A percentile compares a stretch with the other conserved stretches of the same genome.
These are phyloP conservation scores for Drosophila watanabei DNA, from an alignment of 1,140 invertebrate species.

Conservation along the genomic window DNA sequence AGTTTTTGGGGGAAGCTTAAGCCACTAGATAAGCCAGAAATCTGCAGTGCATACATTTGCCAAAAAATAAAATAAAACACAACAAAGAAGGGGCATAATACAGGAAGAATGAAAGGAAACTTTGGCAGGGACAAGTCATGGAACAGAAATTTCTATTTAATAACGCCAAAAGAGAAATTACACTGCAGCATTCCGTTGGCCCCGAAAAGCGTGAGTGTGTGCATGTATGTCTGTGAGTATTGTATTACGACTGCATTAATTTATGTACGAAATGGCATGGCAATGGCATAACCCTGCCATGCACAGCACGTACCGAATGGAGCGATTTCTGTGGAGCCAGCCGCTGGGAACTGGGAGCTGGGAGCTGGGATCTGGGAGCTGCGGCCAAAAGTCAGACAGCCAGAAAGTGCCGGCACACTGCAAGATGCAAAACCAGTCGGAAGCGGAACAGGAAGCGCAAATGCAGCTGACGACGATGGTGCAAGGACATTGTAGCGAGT, in stretches of 20 bases:
- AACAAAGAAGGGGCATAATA: constrained; percentile 23
- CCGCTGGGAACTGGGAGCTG: constrained; percentile 21
- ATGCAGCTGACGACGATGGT: constrained; percentile 18
- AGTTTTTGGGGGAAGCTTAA: constrained; percentile 40
- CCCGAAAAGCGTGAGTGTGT: constrained; percentile 31
- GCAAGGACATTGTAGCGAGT: constrained; percentile 30
- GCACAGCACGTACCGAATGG: constrained; percentile 66
- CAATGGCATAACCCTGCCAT: constrained; percentile 47
- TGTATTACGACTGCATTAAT: constrained; percentile 78
- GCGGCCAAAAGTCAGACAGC: constrained; percentile 67
- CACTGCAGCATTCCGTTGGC: constrained; percentile 69
- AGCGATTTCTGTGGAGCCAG: constrained; percentile 19
- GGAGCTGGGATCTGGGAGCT: constrained; percentile 25
- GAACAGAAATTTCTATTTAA: constrained; percentile 77
- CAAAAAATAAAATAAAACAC: constrained; percentile 39
- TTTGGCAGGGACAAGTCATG: constrained; percentile 66
- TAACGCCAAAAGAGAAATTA: constrained; percentile 79
- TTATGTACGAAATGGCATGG: constrained; percentile 72
- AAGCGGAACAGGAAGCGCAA: constrained; percentile 64
- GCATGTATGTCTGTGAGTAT: constrained; percentile 38
- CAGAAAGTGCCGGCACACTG: constrained; percentile 42
- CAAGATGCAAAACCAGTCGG: constrained; percentile 66
- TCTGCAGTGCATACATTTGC: constrained; percentile 74
- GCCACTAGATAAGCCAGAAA: constrained; percentile 65
- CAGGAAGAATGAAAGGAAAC: constrained; percentile 57